These are phyloP conservation scores for Xestia ashworthii DNA, from an alignment of 2,888 invertebrate species.

Conservation along the genomic window DNA sequence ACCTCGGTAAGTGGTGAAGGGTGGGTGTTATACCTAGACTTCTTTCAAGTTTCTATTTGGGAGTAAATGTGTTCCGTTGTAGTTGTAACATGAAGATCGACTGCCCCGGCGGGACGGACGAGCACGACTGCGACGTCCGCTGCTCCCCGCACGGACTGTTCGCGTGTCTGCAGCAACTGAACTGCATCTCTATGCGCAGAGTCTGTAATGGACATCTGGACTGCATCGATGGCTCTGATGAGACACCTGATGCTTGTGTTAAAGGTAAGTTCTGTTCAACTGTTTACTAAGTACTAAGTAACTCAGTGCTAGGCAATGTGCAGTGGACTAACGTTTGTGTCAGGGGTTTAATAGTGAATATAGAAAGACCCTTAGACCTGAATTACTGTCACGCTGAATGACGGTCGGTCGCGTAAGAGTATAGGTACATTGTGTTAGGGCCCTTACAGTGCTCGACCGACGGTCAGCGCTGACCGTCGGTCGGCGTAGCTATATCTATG, in stretches of 20 bases:
- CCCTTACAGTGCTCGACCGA: too few species aligned
- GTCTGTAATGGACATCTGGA: conserved; percentile 90
- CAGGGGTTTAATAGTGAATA: too few species aligned
- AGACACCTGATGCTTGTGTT: conserved; percentile 84
- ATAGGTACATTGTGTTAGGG: too few species aligned
- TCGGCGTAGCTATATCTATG: too few species aligned
- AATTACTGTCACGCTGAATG: too few species aligned
- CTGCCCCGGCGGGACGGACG: conserved; percentile 94
- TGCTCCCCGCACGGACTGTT: conserved; percentile 84
- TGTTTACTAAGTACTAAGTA: too few species aligned
- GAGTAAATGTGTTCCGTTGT: not conserved
- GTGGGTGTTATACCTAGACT: not conserved
- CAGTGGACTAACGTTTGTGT: too few species aligned
- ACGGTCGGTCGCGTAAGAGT: too few species aligned
- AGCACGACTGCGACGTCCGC: conserved; percentile 88
- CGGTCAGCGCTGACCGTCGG: too few species aligned
- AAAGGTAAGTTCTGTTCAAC: conserved; percentile 57
- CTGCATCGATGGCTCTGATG: conserved; percentile 94
- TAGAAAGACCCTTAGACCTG: too few species aligned
- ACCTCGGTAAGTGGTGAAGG: not conserved
- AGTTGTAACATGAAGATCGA: conserved; percentile 93
- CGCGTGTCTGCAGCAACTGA: conserved; percentile 90
- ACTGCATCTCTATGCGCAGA: conserved; percentile 84
- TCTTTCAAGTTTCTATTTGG: too few species aligned
- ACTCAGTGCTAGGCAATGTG: too few species aligned